Evolutionary conservation across 2,797 vertebrate species (phyloP).

Genomic region (Coreius guichenoti): DNA sequence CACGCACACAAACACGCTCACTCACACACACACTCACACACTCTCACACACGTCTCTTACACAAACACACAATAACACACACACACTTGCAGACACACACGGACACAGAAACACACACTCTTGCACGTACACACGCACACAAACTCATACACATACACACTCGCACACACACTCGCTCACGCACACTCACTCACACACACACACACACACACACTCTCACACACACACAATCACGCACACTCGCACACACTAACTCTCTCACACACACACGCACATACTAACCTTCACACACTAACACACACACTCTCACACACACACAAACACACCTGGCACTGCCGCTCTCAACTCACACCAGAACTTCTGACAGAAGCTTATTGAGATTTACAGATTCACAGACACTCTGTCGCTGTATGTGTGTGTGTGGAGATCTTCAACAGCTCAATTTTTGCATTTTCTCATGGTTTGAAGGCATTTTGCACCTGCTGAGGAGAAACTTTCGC

Average conservation of each 20-base stretch:
- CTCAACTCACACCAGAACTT: slow-evolving; percentile 21
- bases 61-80: too few species aligned
- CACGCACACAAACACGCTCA: background rate
- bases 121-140: too few species aligned
- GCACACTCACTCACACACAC: too few species aligned
- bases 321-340: background rate
- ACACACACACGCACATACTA: too few species aligned
- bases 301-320: background rate
- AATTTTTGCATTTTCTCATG: slow-evolving; percentile 3
- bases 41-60: too few species aligned
- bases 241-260: too few species aligned
- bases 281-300: too few species aligned
- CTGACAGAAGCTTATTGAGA: background rate
- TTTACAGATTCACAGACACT: slow-evolving; percentile 15
- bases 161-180: too few species aligned
- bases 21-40: slow-evolving; percentile 10
- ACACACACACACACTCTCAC: background rate
- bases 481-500: slow-evolving; percentile 23
- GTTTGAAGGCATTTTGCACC: slow-evolving; percentile 34
- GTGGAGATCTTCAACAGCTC: background rate
- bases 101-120: background rate
- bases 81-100: too few species aligned
- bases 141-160: background rate
- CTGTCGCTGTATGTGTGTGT: background rate
- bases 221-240: too few species aligned